Base-by-base conservation (phyloP, 2,888 invertebrate species). In the Fragum fragum region DNA sequence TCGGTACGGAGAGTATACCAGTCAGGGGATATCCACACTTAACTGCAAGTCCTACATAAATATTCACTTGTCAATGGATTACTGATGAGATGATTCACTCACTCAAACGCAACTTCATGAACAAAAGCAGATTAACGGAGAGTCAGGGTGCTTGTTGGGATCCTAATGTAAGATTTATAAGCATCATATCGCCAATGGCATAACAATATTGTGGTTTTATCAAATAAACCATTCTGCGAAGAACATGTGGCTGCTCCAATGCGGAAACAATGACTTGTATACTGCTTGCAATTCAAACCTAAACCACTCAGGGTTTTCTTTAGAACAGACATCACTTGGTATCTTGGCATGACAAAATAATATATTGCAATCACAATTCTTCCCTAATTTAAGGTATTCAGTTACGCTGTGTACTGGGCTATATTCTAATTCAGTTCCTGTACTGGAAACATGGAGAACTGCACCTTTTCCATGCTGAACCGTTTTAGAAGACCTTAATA, bases 241-340 rank as follows among this genome's bases (percentile, higher is more conserved):
- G 61, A 61, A 1, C 21, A 29, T 23, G 73, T 73, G 3, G 73
- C 73, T 26, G 66, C 73, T 1, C 73, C 66, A 21, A 73, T 73
- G 3, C 63, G 18, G n/a, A 73, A 73, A 36, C 29, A 47, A 42
- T 73, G 63, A 14, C 32, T 11, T 21, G 28, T 73, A 29, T 66
- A 73, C 1, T 57, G 9, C n/a, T n/a, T 21, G 11, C 3, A 29
- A 6, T 52, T 21, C 3, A 61, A 18, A 9, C 32, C 32, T 36
- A 36, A 36, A 36, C 3, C 3, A 36, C 32, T 36, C 26, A 36
- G 7, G 1, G 39, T 14, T 66, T 69, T 69, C 23, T 26, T 69
- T 26, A 69, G 42, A 26, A 52, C 52, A 9, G 69, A 16, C 5
- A 52, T 7, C 26, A 47, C 42, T n/a, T 69, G 69, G 26, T 26